Base-by-base conservation (phyloP, 2,797 vertebrate species). In the Spea hammondii region DNA sequence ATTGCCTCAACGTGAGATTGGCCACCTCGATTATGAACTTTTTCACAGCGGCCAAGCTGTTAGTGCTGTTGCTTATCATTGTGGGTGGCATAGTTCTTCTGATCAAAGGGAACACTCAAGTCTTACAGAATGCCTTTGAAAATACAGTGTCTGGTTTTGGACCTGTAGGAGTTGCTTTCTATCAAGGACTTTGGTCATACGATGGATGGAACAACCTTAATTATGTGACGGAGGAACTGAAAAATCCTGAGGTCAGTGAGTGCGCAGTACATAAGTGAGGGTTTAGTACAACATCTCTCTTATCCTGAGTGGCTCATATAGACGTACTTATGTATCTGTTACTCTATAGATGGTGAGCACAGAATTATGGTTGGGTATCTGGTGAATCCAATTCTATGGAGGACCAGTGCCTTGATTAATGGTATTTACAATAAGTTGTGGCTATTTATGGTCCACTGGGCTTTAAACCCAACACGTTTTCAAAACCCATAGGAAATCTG, bases 151-250 rank as follows among this genome's bases (percentile, higher is more conserved):
- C 86, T 0, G 87, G 91, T 71, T 84, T 92, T 1, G 90, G 88
- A 62, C 32, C 86, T 1, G 86, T 96, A 8, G 92, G 92, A 17
- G 89, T 94, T 70, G 95, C 96, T 0, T 94, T 97, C 86, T 97
- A 94, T 87, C 96, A 96, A 86, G 95, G 95, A 0, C 90, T 97
- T 59, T 97, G 96, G 95, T 94, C 95, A 32, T 98, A 92, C 0
- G 93, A 95, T 10, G 94, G 95, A 51, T 97, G 96, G 96, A 97
- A 92, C 85, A 96, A 92, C 82, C 86, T 98, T 82, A 97, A 96
- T 84, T 91, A 87, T 54, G 90, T 95, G 54, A 93, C 90, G 0
- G 96, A 98, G 74, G 95, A 96, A 83, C 84, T 97, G 70, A 95
- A 92, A 83, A 93, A 90, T 7, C 93, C 95, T 6, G 92, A 96